Evolutionary conservation across 1,140 invertebrate species (phyloP), one percentile per base, ranked within the genome.

Genomic region (Ooceraea biroi): DNA sequence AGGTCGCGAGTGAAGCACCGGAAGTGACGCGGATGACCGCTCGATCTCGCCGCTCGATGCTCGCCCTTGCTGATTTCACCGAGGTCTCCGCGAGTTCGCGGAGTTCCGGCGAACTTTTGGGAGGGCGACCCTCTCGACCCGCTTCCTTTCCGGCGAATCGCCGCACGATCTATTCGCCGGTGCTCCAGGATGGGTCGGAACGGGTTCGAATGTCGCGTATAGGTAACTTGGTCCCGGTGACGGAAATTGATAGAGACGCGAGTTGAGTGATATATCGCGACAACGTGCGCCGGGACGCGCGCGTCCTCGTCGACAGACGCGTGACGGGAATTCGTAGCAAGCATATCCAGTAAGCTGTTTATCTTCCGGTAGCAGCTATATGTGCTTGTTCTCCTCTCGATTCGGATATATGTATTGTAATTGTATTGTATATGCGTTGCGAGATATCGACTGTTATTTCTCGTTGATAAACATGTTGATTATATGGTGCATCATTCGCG

Each of bases 241-340:
- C 36, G 50, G 25, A 78, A 80, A 71, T 80, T 71, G 65, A 80
- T 46, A 69, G 50, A 78, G 76, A 57, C 48, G 76, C 63, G 50
- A 80, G 65, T 69, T 69, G 41, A 57, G 76, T 80, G 65, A 80
- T 80, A 57, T 12, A 68, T 41, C 27, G 2, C 60, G 74, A 68
- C 65, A 80, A 44, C 76, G 50, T 69, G 63, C 36, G 17, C 3
- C 30, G 17, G 19, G 14, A 30, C 17, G 30, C 60, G 30, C 30
- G 60, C 60, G 17, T 36, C 1, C 14, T 3, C 19, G 5, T 63
- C 30, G 61, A 11, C 1, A 12, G 8, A 41, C n/a, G 63, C 50
- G 76, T 57, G 65, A 80, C 50, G 63, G 17, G 41, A 80, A 80
- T 80, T 69, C 25, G 76, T 36, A 44, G 30, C 30, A 80, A 55